Evolutionary conservation across 2,888 invertebrate genomes (phyloP), one percentile per base, ranked within the genome.

Genomic region (Agrochola circellaris): DNA sequence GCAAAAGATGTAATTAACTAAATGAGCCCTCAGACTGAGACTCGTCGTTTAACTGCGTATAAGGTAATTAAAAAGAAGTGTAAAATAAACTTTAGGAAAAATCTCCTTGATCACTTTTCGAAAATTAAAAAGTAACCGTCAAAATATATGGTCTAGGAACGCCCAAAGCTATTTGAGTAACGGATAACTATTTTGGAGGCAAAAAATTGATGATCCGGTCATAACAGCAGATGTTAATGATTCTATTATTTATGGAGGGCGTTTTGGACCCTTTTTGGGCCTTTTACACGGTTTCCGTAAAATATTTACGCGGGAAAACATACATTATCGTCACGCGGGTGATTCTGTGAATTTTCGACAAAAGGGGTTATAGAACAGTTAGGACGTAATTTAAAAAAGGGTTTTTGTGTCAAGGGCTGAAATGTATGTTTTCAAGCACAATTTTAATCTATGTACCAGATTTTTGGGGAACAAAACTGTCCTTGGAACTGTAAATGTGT

Each of bases 151-250:
- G 93, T 90, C 92, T 93, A 92, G 91, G 90, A 90, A 94, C 95
- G 94, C 95, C 95, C 94, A 89, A 84, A 80, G 79, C 84, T 75
- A 72, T 88, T 85, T 84, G 66, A 64, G 80, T 82, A 73, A 87
- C 81, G 76, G 70, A 45, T 88, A 80, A 86, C 81, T 80, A 77
- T 93, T 93, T 94, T 90, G 89, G 87, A 82, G 87, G 90, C 88
- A 86, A 87, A 95, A 96, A 96, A 94, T 91, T 93, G 94, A 95
- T 95, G 94, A 90, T 91, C 92, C 91, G 94, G 93, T 95, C 94
- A 94, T 94, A 93, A 92, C 81, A 95, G 95, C 96, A 96, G 96
- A 96, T 96, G 96, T 94, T 96, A 96, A 96, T 96, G 96, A 96
- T 96, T 95, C 95, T 95, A 96, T 96, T 96, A 96, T 96, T 96